Evolutionary conservation across 37 sponge, comb jelly and placozoan species (phyloP).

Genomic region (Dysidea cf. avara): DNA sequence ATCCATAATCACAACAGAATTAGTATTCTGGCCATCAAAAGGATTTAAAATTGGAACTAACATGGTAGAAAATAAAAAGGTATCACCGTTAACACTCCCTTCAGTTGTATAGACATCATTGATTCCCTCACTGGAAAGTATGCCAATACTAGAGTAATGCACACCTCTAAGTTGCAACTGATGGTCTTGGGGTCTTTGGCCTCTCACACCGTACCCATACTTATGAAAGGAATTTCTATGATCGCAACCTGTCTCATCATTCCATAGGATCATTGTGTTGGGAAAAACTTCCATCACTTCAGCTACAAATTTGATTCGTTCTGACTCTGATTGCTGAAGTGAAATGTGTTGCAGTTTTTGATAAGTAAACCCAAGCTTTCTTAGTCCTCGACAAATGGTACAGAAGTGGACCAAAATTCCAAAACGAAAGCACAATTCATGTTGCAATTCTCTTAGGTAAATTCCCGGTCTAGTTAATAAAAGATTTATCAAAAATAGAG

Average conservation of each 20-base stretch:
- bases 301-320: neutral
- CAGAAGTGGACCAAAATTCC: neutral
- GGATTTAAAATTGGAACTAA: constrained; percentile 2
- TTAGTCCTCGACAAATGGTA: neutral
- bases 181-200: neutral
- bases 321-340: neutral
- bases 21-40: constrained; percentile 9
- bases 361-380: neutral
- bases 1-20: no score
- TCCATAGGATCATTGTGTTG: constrained; percentile 8
- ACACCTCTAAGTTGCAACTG: no score
- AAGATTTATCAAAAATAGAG: neutral
- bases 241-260: constrained; percentile 13
- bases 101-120: constrained; percentile 6
- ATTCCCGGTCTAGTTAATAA: neutral
- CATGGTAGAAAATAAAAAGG: neutral
- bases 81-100: constrained; percentile 11
- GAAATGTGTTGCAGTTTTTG: neutral
- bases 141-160: neutral
- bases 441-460: constrained; percentile 4
- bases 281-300: constrained; percentile 1
- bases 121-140: neutral
- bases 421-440: neutral
- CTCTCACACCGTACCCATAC: constrained; percentile 10
- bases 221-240: neutral